Evolutionary conservation across 2,888 invertebrate genomes (phyloP), one percentile per base, ranked within the genome.

Genomic region (Mesochorus sp.): DNA sequence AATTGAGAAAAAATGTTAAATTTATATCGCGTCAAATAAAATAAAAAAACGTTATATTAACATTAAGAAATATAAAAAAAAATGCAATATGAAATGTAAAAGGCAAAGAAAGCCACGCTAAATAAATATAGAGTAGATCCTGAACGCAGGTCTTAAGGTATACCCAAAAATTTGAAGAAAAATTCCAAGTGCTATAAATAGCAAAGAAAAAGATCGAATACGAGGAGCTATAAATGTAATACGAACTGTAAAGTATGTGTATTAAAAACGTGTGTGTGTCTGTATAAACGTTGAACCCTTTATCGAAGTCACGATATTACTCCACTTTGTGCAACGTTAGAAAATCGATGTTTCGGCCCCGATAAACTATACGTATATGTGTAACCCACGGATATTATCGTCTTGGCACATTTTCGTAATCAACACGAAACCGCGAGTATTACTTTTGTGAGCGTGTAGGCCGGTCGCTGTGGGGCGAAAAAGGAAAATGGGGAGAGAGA

Each of bases 271-370:
- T 8, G 34, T 4, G 19, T 10, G 51, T 57, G 47, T 70, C 17
- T 70, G 24, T 31, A 26, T 68, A 55, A 55, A 68, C 70, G 70
- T 70, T 59, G 39, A 53, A 70, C 59, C 71, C 74, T 78, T 74
- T 70, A 74, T 59, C 70, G 64, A 74, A 74, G 51, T 42, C 53
- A 61, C 78, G 78, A 78, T 78, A 74, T 59, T 64, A 53, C 51
- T 47, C 64, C 61, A 62, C 39, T 39, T 49, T 44, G 57, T 28
- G 53, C 70, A 44, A 78, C 28, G 49, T 70, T 17, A 53, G 57
- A 64, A 74, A 74, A 74, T 78, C 78, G 78, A 78, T 78, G 70
- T 70, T 73, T 73, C 31, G 47, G 12, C 31, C 66, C 1, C 28
- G 47, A 42, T 64, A 42, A n/a, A n/a, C n/a, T n/a, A n/a, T n/a